phyloP scores from a whole-genome alignment of 2,113 vertebrate species.

The Cichladusa arquata region DNA sequence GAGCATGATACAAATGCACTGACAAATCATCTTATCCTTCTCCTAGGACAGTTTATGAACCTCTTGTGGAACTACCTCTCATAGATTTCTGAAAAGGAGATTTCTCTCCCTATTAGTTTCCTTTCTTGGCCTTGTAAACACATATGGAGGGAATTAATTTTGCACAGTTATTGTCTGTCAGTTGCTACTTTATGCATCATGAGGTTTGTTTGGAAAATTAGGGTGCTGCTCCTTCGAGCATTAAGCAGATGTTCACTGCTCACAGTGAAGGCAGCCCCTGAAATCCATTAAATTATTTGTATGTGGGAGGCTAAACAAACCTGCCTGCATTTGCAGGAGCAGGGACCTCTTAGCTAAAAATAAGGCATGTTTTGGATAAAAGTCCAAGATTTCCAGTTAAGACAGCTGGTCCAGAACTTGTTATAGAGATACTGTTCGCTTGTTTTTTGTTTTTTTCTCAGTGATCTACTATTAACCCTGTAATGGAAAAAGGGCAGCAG shows the following conservation, averaged over 20 bases:
- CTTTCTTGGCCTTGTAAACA: background rate
- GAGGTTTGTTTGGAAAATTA: slow-evolving; percentile 42
- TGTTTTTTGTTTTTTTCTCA: too few relatives aligned
- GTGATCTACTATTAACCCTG: background rate
- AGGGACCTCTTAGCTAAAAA: background rate
- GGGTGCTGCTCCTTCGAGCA: slow-evolving; percentile 27
- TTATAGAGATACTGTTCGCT: background rate
- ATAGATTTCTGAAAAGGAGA: background rate
- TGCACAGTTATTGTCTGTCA: slow-evolving; percentile 6
- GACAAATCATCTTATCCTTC: background rate
- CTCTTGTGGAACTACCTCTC: background rate
- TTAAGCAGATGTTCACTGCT: slow-evolving; percentile 21
- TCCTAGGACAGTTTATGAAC: background rate
- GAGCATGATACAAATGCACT: background rate
- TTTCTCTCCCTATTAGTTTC: background rate
- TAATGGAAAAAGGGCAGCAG: background rate
- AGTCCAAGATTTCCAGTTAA: background rate
- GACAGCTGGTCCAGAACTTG: background rate
- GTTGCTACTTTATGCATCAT: background rate
- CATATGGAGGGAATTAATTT: slow-evolving; percentile 19
- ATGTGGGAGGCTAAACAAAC: slow-evolving; percentile 6
- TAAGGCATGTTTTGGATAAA: background rate
- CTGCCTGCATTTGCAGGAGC: background rate
- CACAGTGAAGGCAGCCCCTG: background rate
- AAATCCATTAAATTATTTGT: background rate